phyloP scores from a whole-genome alignment of 2,113 vertebrate genomes.

The Felis catus region DNA sequence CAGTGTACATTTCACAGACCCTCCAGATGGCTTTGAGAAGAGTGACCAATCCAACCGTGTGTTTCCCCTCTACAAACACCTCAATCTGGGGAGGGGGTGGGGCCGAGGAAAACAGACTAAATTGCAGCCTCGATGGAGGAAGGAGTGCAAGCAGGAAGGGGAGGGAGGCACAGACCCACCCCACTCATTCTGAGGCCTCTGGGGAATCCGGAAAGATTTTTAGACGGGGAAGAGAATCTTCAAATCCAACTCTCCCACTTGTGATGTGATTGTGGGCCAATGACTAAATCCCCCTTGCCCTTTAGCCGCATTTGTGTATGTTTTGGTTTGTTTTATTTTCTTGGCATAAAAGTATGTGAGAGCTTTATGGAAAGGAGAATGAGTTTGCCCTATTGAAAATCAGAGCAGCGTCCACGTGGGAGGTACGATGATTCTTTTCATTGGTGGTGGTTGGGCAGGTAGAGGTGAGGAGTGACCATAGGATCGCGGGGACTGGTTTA shows the following conservation, averaged over 20 bases:
- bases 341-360: neutral
- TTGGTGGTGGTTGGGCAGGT: slow-evolving; percentile 37
- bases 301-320: neutral
- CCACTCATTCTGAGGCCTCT: neutral
- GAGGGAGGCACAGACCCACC: neutral
- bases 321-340: neutral
- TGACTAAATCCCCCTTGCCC: neutral
- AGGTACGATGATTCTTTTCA: neutral
- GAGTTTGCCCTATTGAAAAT: neutral
- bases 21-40: neutral
- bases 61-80: neutral
- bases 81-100: too few relatives aligned
- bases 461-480: neutral
- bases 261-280: neutral
- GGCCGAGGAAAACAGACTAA: neutral
- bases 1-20: neutral
- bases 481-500: neutral
- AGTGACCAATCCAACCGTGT: rapidly evolving
- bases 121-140: neutral
- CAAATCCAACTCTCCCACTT: neutral
- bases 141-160: neutral
- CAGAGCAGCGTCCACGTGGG: neutral
- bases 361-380: neutral
- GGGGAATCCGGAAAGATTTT: neutral
- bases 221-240: neutral